Percentiles rank a stretch among this genome's conserved stretches.
Conservation (phyloP, 2,113 vertebrate genomes). For the Seriola aureovittata region DNA sequence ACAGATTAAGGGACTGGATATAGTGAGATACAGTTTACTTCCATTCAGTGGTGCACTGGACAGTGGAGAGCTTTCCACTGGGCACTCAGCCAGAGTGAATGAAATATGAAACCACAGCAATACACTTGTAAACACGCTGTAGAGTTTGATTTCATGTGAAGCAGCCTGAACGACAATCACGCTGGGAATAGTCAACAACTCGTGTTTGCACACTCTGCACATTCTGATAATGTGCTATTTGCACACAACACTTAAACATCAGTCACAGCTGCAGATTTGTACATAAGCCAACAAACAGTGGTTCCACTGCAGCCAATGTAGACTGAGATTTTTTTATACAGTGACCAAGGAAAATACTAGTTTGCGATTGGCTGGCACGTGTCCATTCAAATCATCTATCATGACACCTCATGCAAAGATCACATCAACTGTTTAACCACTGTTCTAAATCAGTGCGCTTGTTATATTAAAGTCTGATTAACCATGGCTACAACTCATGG, state of each 20-base stretch:
- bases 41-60: slow-evolving; percentile 6
- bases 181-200: slow-evolving; percentile 11
- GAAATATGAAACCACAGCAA: slow-evolving; percentile 33
- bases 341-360: neutral
- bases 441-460: neutral
- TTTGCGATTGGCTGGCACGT: neutral
- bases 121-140: neutral
- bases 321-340: neutral
- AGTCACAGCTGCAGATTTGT: neutral
- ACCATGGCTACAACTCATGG: neutral
- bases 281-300: neutral
- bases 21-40: slow-evolving; percentile 45
- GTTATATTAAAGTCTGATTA: neutral
- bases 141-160: slow-evolving; percentile 20
- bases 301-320: neutral
- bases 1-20: slow-evolving; percentile 63
- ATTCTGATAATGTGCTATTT: slow-evolving; percentile 5
- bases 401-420: neutral
- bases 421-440: neutral
- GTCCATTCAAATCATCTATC: neutral
- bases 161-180: neutral
- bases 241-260: slow-evolving; percentile 16
- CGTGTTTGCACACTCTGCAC: slow-evolving; percentile 24
- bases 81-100: neutral
- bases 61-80: slow-evolving; percentile 27